Evolutionary conservation across 1,140 invertebrate genomes (phyloP).

Genomic region (Drosophila bipectinata): DNA sequence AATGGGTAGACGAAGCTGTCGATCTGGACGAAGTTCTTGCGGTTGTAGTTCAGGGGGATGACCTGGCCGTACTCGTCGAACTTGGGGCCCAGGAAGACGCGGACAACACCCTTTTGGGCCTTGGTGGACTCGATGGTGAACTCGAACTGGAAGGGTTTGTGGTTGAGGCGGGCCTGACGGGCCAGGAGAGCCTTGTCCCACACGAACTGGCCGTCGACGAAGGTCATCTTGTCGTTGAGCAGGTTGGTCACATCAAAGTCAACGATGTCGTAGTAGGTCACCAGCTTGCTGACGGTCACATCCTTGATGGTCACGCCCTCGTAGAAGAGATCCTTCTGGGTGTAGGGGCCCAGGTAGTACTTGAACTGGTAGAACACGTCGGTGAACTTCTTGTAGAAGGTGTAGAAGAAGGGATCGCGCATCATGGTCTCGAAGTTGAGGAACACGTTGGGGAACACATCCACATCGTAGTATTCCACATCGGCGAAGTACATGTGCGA

Average conservation of each 20-base stretch:
- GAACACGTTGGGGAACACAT: constrained; percentile 82
- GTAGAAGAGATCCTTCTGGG: constrained; percentile 86
- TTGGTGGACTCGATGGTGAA: constrained; percentile 85
- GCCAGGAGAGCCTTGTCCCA: constrained; percentile 71
- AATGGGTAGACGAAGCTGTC: constrained; percentile 89
- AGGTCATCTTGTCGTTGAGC: constrained; percentile 84
- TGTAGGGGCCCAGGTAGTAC: constrained; percentile 86
- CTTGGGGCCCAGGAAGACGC: constrained; percentile 86
- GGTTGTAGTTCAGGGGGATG: constrained; percentile 86
- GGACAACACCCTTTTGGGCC: constrained; percentile 84
- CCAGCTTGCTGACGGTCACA: constrained; percentile 87
- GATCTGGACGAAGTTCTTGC: constrained; percentile 88
- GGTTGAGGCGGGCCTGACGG: constrained; percentile 86
- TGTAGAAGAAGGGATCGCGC: constrained; percentile 89
- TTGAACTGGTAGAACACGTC: constrained; percentile 85
- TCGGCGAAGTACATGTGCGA: constrained; percentile 84
- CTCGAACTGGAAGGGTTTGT: constrained; percentile 87
- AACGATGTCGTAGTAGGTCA: constrained; percentile 89
- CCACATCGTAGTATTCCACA: constrained; percentile 55
- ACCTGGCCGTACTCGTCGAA: constrained; percentile 85
- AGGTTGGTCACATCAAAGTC: constrained; percentile 88
- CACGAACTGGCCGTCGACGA: constrained; percentile 68
- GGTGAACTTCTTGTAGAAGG: constrained; percentile 86
- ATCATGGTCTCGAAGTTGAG: constrained; percentile 86
- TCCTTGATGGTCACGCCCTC: constrained; percentile 87